These are phyloP conservation scores for Clarias fuscus DNA, from an alignment of 2,797 vertebrate genomes.

Conservation along the genomic window DNA sequence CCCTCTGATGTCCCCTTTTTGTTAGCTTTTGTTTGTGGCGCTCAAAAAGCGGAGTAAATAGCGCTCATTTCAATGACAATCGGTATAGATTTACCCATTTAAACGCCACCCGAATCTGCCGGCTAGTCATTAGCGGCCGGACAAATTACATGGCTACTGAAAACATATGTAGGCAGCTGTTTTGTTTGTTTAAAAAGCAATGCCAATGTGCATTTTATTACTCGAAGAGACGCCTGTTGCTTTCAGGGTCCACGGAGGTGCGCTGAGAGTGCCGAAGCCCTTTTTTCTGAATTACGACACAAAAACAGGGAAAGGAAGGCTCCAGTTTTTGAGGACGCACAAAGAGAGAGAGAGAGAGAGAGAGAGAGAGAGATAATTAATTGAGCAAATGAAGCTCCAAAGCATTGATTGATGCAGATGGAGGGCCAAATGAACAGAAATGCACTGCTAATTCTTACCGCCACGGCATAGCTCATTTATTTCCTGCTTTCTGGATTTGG, in stretches of 20 bases:
- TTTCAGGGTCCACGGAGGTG: constrained; percentile 40
- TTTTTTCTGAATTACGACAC: constrained; percentile 40
- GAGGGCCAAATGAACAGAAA: constrained; percentile 62
- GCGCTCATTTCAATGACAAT: constrained; percentile 65
- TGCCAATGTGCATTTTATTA: constrained; percentile 42
- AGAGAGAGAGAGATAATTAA: constrained; percentile 39
- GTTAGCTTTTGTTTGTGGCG: constrained; percentile 44
- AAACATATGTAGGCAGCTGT: constrained; percentile 61
- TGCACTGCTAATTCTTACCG: constrained; percentile 33
- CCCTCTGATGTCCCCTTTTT: constrained; percentile 52
- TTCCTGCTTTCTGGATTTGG: constrained; percentile 19
- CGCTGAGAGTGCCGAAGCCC: not conserved
- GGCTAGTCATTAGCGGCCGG: constrained; percentile 59
- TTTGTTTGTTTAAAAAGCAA: constrained; percentile 48
- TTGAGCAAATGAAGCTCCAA: constrained; percentile 49
- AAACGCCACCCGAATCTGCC: constrained; percentile 54
- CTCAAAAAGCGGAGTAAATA: constrained; percentile 56
- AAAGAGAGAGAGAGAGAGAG: constrained; percentile 13
- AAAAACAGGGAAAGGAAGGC: constrained; percentile 37
- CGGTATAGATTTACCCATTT: constrained; percentile 57
- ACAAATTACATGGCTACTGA: constrained; percentile 57
- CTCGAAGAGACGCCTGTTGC: constrained; percentile 52
- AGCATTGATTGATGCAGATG: constrained; percentile 49
- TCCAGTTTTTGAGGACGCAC: constrained; percentile 32
- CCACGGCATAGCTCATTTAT: constrained; percentile 7